phyloP scores from a whole-genome alignment of 2,113 vertebrate species.

The Lepisosteus oculatus region DNA sequence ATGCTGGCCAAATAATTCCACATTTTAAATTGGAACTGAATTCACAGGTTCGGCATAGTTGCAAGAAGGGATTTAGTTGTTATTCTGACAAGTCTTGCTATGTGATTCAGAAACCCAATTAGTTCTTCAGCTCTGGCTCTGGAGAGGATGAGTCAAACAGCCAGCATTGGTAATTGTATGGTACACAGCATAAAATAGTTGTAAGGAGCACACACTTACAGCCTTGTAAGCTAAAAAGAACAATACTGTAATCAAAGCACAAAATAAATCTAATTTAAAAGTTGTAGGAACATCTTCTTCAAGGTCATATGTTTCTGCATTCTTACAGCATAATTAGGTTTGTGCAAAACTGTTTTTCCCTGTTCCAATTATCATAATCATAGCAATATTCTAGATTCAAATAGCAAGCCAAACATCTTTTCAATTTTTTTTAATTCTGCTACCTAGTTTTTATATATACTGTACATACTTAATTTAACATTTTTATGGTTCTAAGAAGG shows the following conservation, averaged over 20 bases:
- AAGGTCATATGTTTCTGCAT: no score
- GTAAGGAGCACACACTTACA: background rate
- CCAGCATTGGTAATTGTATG: background rate
- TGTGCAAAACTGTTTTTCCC: no score
- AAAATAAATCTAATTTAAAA: background rate
- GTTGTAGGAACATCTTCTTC: no score
- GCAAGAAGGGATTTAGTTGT: background rate
- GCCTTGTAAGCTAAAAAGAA: background rate
- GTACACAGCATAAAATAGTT: background rate
- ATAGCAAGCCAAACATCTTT: no score
- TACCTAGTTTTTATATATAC: no score
- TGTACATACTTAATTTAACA: no score
- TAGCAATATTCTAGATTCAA: no score
- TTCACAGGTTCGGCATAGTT: background rate
- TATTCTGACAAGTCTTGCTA: background rate
- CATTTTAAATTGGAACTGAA: background rate
- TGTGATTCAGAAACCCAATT: background rate
- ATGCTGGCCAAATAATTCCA: no score
- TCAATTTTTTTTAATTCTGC: no score
- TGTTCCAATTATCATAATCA: no score
- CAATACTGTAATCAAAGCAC: background rate
- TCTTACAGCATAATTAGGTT: no score
- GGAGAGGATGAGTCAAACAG: background rate
- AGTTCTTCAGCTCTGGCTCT: conserved; percentile 2
- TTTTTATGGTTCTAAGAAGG: no score